A percentile compares a stretch with the other conserved stretches of the same genome.
Evolutionary conservation across 2,797 vertebrate species (phyloP).

Genomic region (Apogon talboti): DNA sequence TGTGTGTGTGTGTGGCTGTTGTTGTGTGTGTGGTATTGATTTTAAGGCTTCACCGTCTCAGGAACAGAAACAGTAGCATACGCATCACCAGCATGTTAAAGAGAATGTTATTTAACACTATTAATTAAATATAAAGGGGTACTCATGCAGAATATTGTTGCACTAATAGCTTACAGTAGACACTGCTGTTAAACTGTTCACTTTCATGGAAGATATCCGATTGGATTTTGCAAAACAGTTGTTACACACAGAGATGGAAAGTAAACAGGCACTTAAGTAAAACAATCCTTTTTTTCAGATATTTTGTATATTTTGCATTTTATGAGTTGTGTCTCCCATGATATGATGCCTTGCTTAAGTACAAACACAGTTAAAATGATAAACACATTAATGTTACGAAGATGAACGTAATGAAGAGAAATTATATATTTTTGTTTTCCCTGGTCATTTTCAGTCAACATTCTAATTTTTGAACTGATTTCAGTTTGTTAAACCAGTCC

Average conservation of each 20-base stretch:
- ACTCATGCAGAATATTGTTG: no score
- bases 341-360: background rate
- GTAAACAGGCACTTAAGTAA: background rate
- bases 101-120: no score
- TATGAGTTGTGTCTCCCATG: background rate
- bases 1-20: background rate
- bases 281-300: background rate
- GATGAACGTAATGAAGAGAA: background rate
- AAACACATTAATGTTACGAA: no score
- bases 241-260: no score
- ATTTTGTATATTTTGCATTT: background rate
- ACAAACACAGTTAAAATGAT: background rate
- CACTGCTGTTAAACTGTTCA: no score
- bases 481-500: background rate
- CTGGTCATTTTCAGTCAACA: background rate
- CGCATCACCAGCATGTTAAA: background rate
- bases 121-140: no score
- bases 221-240: no score
- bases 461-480: background rate
- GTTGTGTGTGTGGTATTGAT: slow-evolving; percentile 3
- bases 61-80: background rate
- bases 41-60: background rate
- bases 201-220: no score
- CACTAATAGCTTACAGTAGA: no score
- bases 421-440: background rate